A percentile compares a stretch with the other conserved stretches of the same genome.
These are phyloP conservation scores for Vulpes vulpes DNA, from an alignment of 2,113 vertebrate species.

Conservation along the genomic window DNA sequence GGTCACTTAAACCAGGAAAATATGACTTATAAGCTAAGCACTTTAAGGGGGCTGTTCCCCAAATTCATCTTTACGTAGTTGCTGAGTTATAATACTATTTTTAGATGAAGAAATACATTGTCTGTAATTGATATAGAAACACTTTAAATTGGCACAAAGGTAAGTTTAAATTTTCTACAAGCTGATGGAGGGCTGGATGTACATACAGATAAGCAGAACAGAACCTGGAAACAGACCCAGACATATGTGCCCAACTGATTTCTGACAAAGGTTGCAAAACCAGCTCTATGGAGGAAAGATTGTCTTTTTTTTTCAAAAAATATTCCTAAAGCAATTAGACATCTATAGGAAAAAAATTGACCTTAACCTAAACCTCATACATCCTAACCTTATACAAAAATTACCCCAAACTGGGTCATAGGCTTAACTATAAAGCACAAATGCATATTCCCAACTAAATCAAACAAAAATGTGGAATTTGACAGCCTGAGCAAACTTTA, in stretches of 20 bases:
- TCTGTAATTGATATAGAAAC: neutral
- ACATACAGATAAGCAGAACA: no score
- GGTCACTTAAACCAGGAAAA: neutral
- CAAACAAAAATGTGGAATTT: neutral
- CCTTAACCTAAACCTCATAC: neutral
- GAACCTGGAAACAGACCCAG: neutral
- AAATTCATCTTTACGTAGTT: neutral
- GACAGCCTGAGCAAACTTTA: neutral
- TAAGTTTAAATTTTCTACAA: neutral
- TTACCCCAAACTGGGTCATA: neutral
- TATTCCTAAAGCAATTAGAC: rapidly evolving
- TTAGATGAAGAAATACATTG: neutral
- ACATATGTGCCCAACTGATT: neutral
- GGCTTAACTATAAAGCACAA: neutral
- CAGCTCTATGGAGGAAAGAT: neutral
- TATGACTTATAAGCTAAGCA: neutral
- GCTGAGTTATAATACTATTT: neutral
- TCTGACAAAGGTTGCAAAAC: neutral
- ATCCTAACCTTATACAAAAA: neutral
- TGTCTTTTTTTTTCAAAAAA: neutral
- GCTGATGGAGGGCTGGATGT: neutral
- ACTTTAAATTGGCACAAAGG: neutral
- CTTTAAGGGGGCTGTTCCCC: neutral
- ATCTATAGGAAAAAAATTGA: neutral
- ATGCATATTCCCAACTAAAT: neutral